Evolutionary conservation across 2,888 invertebrate species (phyloP).

Genomic region (Morinoia aosen): DNA sequence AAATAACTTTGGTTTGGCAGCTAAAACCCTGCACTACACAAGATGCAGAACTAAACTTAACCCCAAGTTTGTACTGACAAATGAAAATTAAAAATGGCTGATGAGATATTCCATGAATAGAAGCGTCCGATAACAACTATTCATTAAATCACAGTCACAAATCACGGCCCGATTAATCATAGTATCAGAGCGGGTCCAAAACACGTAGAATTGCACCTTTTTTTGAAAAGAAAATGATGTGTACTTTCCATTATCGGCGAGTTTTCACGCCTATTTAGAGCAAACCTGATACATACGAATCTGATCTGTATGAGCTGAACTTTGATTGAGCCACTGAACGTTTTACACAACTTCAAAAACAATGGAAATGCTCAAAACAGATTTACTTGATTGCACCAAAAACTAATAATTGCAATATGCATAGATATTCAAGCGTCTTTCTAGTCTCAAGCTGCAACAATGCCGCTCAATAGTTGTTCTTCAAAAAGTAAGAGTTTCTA

Average conservation of each 20-base stretch:
- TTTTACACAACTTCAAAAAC: background rate
- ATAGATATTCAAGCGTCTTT: constrained; percentile 10
- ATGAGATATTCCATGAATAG: background rate
- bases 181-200: background rate
- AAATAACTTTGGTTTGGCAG: constrained; percentile 12
- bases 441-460: background rate
- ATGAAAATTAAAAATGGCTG: constrained; percentile 27
- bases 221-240: background rate
- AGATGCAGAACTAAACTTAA: constrained; percentile 35
- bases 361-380: background rate
- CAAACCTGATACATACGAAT: background rate
- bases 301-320: background rate
- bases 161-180: background rate
- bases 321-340: background rate
- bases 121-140: background rate
- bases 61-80: constrained; percentile 46
- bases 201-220: background rate
- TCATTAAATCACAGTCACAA: background rate
- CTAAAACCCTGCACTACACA: background rate
- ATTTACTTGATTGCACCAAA: background rate
- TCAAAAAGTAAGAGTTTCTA: no score
- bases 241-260: background rate
- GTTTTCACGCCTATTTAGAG: background rate
- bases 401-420: background rate
- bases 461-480: no score